A percentile compares a stretch with the other conserved stretches of the same genome.
phyloP scores from a whole-genome alignment of 2,113 vertebrate species.

The Illadopsis cleaveri region DNA sequence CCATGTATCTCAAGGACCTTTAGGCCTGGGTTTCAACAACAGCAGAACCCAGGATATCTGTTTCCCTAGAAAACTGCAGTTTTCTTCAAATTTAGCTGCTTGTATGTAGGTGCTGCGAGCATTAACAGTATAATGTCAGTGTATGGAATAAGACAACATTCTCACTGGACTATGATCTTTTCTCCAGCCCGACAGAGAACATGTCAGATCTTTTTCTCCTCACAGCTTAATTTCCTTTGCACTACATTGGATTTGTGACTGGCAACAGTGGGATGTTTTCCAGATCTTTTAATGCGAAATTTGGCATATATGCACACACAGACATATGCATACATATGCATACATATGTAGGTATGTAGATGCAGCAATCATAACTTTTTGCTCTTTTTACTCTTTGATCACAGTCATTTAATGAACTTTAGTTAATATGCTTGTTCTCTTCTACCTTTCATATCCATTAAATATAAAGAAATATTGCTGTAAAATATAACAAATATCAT shows the following conservation, averaged over 20 bases:
- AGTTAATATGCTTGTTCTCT: neutral
- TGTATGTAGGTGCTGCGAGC: neutral
- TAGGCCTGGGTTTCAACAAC: neutral
- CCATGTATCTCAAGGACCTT: neutral
- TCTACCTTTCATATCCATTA: neutral
- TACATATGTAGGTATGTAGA: neutral
- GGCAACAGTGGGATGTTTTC: neutral
- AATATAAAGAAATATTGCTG: neutral
- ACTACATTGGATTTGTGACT: neutral
- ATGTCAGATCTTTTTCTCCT: neutral
- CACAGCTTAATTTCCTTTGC: neutral
- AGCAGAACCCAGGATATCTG: neutral
- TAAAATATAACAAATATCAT: neutral
- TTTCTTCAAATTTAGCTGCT: neutral
- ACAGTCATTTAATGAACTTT: neutral
- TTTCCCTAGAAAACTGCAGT: neutral
- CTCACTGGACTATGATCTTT: neutral
- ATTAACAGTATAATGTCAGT: neutral
- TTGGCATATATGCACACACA: accelerated
- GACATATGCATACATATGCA: accelerated
- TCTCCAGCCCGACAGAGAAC: neutral
- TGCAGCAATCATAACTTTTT: neutral
- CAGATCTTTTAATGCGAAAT: neutral
- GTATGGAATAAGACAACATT: neutral
- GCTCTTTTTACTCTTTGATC: neutral